Evolutionary conservation across 2,888 invertebrate species (phyloP).

Genomic region (Lasioglossum vierecki): DNA sequence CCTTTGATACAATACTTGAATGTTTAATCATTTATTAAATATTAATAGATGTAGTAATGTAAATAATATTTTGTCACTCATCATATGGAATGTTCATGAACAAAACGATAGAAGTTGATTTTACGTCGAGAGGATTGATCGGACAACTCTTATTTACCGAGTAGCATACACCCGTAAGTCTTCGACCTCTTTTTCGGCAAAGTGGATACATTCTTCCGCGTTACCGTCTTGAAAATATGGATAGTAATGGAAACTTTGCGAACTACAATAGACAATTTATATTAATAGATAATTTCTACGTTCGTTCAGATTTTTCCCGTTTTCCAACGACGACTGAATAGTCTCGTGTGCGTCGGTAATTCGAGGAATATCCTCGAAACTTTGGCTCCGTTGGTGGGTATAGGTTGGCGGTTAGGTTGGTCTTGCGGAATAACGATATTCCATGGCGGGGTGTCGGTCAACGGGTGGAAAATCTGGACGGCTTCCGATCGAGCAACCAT

Average conservation of each 20-base stretch:
- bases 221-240: neutral
- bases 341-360: neutral
- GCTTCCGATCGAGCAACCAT: conserved; percentile 9
- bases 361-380: neutral
- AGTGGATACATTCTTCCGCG: neutral
- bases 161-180: no score
- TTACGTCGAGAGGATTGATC: no score
- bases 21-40: no score
- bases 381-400: neutral
- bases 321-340: no score
- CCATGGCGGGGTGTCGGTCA: neutral
- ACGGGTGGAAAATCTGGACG: neutral
- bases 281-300: neutral
- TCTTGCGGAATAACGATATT: neutral
- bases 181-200: no score
- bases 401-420: neutral
- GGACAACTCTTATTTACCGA: neutral
- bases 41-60: no score
- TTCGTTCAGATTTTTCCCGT: neutral
- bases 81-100: no score
- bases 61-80: no score
- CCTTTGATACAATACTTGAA: no score
- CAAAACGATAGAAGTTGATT: no score
- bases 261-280: neutral
- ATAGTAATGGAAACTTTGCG: neutral